Percentiles rank a stretch among this genome's conserved stretches.
Evolutionary conservation across 2,113 vertebrate genomes (phyloP).

Genomic region (Struthidea cinerea): DNA sequence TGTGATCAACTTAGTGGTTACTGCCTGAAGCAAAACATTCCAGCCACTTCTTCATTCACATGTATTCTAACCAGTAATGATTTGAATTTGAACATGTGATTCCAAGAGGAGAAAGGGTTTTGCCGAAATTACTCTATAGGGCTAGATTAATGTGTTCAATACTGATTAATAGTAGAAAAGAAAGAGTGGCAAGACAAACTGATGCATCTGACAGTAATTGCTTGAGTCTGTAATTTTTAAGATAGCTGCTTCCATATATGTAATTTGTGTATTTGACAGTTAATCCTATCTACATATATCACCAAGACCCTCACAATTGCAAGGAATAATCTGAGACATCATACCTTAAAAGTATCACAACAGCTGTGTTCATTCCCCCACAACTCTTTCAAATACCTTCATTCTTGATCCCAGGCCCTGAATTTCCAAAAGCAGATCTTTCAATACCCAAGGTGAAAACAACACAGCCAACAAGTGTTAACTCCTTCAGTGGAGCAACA

Average conservation of each 20-base stretch:
- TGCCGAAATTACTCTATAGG: background rate
- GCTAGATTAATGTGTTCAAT: background rate
- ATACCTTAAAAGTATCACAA: background rate
- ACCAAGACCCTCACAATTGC: background rate
- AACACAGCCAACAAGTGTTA: background rate
- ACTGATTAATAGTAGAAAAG: background rate
- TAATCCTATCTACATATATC: background rate
- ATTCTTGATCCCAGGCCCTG: background rate
- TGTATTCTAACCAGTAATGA: background rate
- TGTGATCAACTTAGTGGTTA: background rate
- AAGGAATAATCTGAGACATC: background rate
- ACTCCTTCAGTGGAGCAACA: background rate
- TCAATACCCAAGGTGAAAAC: background rate
- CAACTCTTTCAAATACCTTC: background rate
- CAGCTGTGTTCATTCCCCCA: background rate
- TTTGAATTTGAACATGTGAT: background rate
- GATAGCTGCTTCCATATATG: background rate
- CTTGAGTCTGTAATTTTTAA: background rate
- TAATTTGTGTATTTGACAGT: background rate
- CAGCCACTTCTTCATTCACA: background rate
- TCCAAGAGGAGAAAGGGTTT: background rate
- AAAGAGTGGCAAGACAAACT: background rate
- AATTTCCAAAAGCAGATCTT: background rate
- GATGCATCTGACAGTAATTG: background rate
- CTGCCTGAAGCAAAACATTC: background rate